These are phyloP conservation scores for Darevskia nairensis DNA, from an alignment of 2,797 vertebrate species.

Conservation along the genomic window DNA sequence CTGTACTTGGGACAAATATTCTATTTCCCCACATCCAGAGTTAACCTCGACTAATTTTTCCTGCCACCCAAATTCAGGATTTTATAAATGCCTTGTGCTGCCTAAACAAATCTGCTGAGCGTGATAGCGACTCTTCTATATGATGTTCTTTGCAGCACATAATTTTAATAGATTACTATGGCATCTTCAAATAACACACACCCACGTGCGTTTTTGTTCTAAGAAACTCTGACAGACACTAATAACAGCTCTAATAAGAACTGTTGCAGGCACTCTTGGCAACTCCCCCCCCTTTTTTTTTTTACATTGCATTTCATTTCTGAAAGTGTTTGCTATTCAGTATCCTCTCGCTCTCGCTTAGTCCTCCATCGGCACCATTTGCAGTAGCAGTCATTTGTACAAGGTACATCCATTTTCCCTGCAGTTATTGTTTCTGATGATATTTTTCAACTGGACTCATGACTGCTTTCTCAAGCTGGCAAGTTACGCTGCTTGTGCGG, in stretches of 20 bases:
- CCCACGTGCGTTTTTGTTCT: constrained; percentile 19
- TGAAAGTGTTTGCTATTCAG: background rate
- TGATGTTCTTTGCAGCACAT: background rate
- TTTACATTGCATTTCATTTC: constrained; percentile 7
- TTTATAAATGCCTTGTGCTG: background rate
- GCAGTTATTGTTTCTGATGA: background rate
- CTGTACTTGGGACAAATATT: background rate
- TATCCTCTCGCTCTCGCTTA: background rate
- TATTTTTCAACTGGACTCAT: background rate
- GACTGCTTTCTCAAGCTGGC: background rate
- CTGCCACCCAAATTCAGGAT: background rate
- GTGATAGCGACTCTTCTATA: background rate
- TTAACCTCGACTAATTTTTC: background rate
- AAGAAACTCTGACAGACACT: background rate
- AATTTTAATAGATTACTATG: background rate
- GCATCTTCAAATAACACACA: background rate
- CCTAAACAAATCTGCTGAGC: background rate
- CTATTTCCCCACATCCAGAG: background rate
- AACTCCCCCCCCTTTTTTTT: constrained; percentile 26
- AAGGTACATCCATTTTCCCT: constrained; percentile 4
- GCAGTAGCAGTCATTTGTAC: constrained; percentile 1
- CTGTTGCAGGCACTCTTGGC: constrained; percentile 4
- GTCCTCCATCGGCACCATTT: background rate
- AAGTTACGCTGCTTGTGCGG: background rate
- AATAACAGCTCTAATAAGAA: constrained; percentile 16